Conservation (phyloP, 1,140 invertebrate species). For the Grapholita molesta region DNA sequence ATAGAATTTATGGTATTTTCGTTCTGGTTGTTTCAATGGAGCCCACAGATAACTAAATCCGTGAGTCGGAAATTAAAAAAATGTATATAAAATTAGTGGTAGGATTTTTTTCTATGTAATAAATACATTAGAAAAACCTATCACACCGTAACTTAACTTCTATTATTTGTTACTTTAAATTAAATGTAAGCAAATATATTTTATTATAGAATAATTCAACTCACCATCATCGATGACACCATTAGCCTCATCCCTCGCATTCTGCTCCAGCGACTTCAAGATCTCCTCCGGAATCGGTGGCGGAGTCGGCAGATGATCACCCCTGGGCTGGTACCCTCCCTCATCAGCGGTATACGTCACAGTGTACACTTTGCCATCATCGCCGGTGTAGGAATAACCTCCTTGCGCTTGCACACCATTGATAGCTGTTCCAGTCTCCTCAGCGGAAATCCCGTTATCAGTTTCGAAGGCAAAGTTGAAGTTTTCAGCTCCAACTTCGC, state of each 20-base stretch:
- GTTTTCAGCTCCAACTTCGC: conserved; percentile 41
- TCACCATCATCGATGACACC: conserved; percentile 61
- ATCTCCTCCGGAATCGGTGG: conserved; percentile 86
- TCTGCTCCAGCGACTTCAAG: conserved; percentile 77
- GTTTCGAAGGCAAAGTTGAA: conserved; percentile 80
- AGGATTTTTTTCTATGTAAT: no score
- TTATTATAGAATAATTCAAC: conserved; percentile 22
- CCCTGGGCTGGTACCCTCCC: conserved; percentile 80
- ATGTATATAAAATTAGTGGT: no score
- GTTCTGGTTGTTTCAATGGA: no score
- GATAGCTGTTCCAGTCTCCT: conserved; percentile 63
- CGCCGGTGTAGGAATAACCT: conserved; percentile 46
- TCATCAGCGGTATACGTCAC: conserved; percentile 82
- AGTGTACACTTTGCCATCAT: conserved; percentile 52
- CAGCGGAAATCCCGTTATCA: conserved; percentile 80
- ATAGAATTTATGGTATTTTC: no score
- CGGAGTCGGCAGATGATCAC: conserved; percentile 82
- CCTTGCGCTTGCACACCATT: conserved; percentile 50
- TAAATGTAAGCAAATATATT: no score
- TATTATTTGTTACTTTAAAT: no score
- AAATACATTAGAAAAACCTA: no score
- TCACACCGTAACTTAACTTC: no score
- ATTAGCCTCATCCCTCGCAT: conserved; percentile 55
- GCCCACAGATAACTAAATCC: no score
- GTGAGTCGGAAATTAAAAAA: no score